Evolutionary conservation across 2,888 invertebrate genomes (phyloP).

Genomic region (Agonopterix heracliana): DNA sequence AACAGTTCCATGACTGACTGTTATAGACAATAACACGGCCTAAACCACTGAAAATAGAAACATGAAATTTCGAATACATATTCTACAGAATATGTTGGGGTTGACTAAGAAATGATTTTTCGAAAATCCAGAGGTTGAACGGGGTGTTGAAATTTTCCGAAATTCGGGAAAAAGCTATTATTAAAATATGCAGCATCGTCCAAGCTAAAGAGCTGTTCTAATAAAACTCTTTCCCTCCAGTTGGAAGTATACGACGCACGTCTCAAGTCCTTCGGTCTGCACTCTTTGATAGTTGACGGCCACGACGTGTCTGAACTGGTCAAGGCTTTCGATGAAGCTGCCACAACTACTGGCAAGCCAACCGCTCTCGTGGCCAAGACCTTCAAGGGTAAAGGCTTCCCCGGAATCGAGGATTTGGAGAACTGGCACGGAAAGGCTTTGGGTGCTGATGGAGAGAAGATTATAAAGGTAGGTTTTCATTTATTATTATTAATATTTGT

Average conservation of each 20-base stretch:
- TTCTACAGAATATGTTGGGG: no score
- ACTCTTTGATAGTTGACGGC: slow-evolving; percentile 95
- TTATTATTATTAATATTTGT: no score
- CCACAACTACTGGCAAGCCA: slow-evolving; percentile 85
- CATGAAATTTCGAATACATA: no score
- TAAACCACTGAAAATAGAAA: no score
- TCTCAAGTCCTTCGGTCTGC: slow-evolving; percentile 92
- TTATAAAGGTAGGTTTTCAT: slow-evolving; percentile 64
- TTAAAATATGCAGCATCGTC: no score
- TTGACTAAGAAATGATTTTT: no score
- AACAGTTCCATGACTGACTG: no score
- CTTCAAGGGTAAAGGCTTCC: slow-evolving; percentile 93
- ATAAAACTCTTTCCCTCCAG: slow-evolving; percentile 22
- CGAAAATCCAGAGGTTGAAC: no score
- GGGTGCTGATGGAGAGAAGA: slow-evolving; percentile 85
- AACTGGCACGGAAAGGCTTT: slow-evolving; percentile 99
- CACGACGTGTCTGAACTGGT: slow-evolving; percentile 94
- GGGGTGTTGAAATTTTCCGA: no score
- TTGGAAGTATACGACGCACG: slow-evolving; percentile 90
- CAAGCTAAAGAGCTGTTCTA: no score
- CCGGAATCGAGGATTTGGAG: slow-evolving; percentile 92
- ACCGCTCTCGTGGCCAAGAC: slow-evolving; percentile 97
- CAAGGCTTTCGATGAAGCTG: slow-evolving; percentile 91
- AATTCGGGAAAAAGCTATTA: no score
- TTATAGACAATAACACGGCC: no score